These are phyloP conservation scores for Nesometra sesokonis DNA, from an alignment of 35 echinoderm and acorn worm genomes.

Conservation along the genomic window DNA sequence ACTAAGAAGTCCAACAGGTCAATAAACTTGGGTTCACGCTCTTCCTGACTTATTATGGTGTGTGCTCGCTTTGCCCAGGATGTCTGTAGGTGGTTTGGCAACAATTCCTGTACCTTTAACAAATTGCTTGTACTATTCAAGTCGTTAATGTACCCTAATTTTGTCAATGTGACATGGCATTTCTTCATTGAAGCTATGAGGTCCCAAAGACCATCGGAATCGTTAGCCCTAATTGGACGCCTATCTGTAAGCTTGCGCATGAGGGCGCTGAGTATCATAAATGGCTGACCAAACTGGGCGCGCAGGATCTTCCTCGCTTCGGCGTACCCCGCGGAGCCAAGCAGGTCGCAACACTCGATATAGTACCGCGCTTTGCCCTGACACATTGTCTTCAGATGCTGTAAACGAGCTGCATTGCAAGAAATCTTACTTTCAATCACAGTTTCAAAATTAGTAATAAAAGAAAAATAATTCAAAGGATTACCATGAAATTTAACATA, in stretches of 20 bases:
- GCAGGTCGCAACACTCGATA: slow-evolving; percentile 35
- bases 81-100: slow-evolving; percentile 22
- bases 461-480: background rate
- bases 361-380: slow-evolving; percentile 30
- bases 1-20: background rate
- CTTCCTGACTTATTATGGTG: background rate
- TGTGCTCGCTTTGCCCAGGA: slow-evolving; percentile 37
- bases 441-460: slow-evolving; percentile 21
- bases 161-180: slow-evolving; percentile 29
- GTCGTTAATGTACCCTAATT: slow-evolving; percentile 18
- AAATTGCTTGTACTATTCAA: slow-evolving; percentile 19
- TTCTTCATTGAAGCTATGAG: slow-evolving; percentile 38
- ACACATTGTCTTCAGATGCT: slow-evolving; percentile 8
- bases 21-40: background rate
- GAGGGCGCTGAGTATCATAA: slow-evolving; percentile 38
- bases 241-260: slow-evolving; percentile 21
- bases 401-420: background rate
- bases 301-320: slow-evolving; percentile 20
- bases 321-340: slow-evolving; percentile 16
- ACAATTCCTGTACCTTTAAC: slow-evolving; percentile 20
- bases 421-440: slow-evolving; percentile 6
- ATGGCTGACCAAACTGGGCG: slow-evolving; percentile 34
- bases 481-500: background rate
- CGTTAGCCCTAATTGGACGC: slow-evolving; percentile 12
- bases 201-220: no score